A percentile compares a stretch with the other conserved stretches of the same genome.
phyloP scores from a whole-genome alignment of 2,797 vertebrate species.

The Paramormyrops hopkinsi region DNA sequence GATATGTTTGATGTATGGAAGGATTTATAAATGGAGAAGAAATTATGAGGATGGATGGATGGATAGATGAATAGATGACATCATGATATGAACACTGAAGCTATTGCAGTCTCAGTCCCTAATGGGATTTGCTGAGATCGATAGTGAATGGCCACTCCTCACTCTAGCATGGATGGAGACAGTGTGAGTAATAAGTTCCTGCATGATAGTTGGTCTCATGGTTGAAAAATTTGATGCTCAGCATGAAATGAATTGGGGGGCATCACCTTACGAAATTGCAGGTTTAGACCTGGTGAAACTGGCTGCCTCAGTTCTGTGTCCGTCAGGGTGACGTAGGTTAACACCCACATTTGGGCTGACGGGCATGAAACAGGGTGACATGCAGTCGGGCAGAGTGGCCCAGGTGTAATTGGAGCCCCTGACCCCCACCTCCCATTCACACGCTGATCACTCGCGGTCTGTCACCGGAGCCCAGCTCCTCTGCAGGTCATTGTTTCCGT shows the following conservation, averaged over 20 bases:
- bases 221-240: background rate
- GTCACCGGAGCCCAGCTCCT: slow-evolving; percentile 24
- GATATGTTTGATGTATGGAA: background rate
- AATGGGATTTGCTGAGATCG: background rate
- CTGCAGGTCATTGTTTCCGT: background rate
- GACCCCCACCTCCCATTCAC: slow-evolving; percentile 49
- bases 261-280: background rate
- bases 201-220: background rate
- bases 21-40: background rate
- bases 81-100: background rate
- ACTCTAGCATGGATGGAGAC: background rate
- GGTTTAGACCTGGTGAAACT: background rate
- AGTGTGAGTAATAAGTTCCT: background rate
- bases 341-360: background rate
- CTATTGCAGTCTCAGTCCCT: background rate
- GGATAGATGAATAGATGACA: background rate
- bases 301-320: background rate
- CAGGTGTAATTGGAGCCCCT: slow-evolving; percentile 36
- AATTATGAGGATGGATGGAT: background rate
- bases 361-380: background rate
- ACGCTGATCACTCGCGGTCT: slow-evolving; percentile 18
- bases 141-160: background rate
- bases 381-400: background rate
- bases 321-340: background rate
- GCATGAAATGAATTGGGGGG: background rate